Base-by-base conservation (phyloP, 2,113 vertebrate species). In the Pseudois nayaur region DNA sequence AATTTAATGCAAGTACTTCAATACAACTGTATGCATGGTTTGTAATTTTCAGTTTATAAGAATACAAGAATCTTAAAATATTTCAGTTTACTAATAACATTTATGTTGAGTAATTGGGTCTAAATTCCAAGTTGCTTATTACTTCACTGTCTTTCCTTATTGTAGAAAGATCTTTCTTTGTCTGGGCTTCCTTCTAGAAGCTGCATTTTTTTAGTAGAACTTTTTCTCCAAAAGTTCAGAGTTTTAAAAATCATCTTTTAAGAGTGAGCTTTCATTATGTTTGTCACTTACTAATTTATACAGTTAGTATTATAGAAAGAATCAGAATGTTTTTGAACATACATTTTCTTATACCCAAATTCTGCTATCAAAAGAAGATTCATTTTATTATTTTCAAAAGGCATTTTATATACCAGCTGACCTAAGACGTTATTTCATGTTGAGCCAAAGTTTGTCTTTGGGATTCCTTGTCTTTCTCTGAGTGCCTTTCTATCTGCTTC, bases 71-170 rank as follows among this genome's bases (percentile, higher is more conserved):
- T 83, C 27, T 94, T 88, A 62, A 89, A 88, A 94, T 23, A 87
- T 92, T 87, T 81, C 59, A 57, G 50, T 48, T 89, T 86, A 16
- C 54, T 94, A 45, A 88, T 89, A 57, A 93, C 21, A 60, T 85
- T 82, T 93, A 27, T 93, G n/a, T 88, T 97, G 78, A 5, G 33
- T 62, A 64, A 90, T 59, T 90, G n/a, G 29, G 33, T 36, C 78
- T 96, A 84, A 84, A 79, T 50, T 96, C 90, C 91, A 13, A 81
- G 43, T 93, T 43, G 57, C 55, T 67, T 43, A 5, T 94, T 95
- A 85, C 59, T 90, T 96, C 13, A 89, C 15, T 92, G 29, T 97
- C n/a, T 84, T 94, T 55, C 59, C 25, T 96, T 95, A 54, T 59
- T 85, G 33, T 25, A 62, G 64, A 31, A 86, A 86, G 48, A 76